These are phyloP conservation scores for Paraplagusia blochii DNA, from an alignment of 2,113 vertebrate species.

Conservation along the genomic window DNA sequence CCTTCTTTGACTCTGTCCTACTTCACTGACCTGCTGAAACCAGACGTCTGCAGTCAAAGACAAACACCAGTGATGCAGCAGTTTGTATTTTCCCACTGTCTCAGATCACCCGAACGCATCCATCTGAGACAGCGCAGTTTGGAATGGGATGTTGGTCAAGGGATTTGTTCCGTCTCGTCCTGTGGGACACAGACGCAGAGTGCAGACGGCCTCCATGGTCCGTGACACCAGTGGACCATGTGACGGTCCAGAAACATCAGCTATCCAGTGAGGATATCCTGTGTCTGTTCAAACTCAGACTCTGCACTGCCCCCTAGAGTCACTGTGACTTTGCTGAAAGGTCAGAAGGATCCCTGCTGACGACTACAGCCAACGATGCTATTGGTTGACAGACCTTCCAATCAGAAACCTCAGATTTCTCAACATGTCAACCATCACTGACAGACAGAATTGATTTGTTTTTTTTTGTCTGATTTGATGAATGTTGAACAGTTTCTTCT, in stretches of 20 bases:
- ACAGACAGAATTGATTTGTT: too few species aligned
- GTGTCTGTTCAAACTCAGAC: constrained; percentile 5
- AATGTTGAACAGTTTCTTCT: too few species aligned
- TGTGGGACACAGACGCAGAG: constrained; percentile 3
- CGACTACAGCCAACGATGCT: too few species aligned
- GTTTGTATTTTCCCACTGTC: constrained; percentile 23
- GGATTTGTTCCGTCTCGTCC: too few species aligned
- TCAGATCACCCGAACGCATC: constrained; percentile 9
- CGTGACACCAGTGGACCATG: background rate
- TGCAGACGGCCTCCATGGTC: background rate
- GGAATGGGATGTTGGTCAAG: too few species aligned
- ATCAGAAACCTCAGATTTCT: too few species aligned
- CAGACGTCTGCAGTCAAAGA: constrained; percentile 33
- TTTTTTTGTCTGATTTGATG: too few species aligned
- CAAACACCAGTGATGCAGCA: constrained; percentile 45
- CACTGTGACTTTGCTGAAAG: too few species aligned
- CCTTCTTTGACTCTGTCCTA: constrained; percentile 61
- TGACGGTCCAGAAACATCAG: background rate
- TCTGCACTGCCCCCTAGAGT: constrained; percentile 16
- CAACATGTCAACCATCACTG: too few species aligned
- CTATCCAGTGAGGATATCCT: constrained; percentile 3
- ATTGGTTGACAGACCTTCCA: too few species aligned
- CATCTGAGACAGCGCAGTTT: background rate
- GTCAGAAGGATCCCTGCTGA: too few species aligned
- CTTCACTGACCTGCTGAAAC: constrained; percentile 65